phyloP scores from a whole-genome alignment of 2,888 invertebrate genomes.

The Heteromurus nitidus region DNA sequence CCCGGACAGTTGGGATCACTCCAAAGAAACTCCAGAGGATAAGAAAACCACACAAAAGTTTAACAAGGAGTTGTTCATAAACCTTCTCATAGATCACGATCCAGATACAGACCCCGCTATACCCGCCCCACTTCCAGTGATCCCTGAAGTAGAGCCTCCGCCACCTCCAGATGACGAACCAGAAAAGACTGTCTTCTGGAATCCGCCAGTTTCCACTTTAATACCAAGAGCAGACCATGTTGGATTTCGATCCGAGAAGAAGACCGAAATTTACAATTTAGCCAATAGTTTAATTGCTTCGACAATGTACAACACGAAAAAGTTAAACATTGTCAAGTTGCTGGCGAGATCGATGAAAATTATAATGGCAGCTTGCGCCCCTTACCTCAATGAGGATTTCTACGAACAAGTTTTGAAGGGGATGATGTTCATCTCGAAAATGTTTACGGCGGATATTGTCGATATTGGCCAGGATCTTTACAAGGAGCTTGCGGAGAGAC shows the following conservation, averaged over 20 bases:
- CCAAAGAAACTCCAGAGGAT: neutral
- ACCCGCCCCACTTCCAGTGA: too few species aligned
- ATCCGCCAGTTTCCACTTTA: neutral
- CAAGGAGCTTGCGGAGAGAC: neutral
- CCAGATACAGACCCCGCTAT: too few species aligned
- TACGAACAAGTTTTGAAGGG: constrained; percentile 43
- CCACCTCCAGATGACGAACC: neutral
- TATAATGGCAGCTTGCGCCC: neutral
- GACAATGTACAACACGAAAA: neutral
- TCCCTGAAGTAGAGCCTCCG: neutral
- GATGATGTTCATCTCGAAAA: constrained; percentile 31
- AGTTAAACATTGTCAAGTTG: constrained; percentile 34
- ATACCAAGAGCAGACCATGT: neutral
- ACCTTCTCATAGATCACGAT: constrained; percentile 16
- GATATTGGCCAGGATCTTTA: constrained; percentile 34
- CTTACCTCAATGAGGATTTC: constrained; percentile 16
- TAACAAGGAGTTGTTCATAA: constrained; percentile 26
- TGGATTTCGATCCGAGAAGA: too few species aligned
- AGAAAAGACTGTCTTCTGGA: neutral
- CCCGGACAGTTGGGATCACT: constrained; percentile 19
- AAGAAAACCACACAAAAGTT: neutral
- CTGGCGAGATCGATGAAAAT: constrained; percentile 43
- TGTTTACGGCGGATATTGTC: constrained; percentile 7
- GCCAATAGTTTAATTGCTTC: neutral
- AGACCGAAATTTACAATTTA: too few species aligned